These are phyloP conservation scores for Gallinago stenura DNA, from an alignment of 2,797 vertebrate genomes.

Conservation along the genomic window DNA sequence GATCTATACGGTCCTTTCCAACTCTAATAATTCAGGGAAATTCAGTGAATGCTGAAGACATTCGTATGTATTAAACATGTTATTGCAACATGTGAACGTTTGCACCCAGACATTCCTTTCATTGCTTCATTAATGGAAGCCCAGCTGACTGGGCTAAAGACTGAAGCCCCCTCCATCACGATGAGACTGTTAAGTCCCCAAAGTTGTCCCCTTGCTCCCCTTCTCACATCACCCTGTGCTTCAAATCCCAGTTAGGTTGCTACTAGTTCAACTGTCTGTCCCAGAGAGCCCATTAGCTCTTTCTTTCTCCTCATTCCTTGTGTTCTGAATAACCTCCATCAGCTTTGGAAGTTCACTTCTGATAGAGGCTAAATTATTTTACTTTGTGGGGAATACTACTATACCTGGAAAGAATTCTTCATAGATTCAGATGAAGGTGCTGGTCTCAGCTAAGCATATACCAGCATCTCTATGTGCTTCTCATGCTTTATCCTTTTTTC, in stretches of 20 bases:
- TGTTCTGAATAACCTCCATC: not conserved
- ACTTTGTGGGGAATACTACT: fast-evolving
- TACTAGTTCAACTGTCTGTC: not conserved
- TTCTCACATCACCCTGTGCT: fast-evolving
- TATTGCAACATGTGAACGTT: fast-evolving
- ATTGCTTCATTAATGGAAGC: not conserved
- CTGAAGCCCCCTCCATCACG: not conserved
- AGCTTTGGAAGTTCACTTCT: not conserved
- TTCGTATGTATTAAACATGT: not conserved
- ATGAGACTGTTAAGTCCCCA: not conserved
- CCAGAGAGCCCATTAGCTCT: not conserved
- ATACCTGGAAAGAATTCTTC: not conserved
- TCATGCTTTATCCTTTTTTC: fast-evolving
- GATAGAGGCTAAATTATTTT: not conserved
- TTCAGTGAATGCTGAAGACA: not conserved
- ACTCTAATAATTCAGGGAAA: too few relatives aligned
- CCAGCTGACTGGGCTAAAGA: not conserved
- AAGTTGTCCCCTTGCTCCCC: not conserved
- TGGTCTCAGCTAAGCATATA: not conserved
- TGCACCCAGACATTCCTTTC: not conserved
- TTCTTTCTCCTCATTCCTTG: not conserved
- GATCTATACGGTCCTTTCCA: too few relatives aligned
- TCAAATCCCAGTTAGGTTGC: not conserved
- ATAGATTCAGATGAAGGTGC: not conserved
- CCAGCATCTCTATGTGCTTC: not conserved